These are phyloP conservation scores for Pogona vitticeps DNA, from an alignment of 2,113 vertebrate genomes.

Conservation along the genomic window DNA sequence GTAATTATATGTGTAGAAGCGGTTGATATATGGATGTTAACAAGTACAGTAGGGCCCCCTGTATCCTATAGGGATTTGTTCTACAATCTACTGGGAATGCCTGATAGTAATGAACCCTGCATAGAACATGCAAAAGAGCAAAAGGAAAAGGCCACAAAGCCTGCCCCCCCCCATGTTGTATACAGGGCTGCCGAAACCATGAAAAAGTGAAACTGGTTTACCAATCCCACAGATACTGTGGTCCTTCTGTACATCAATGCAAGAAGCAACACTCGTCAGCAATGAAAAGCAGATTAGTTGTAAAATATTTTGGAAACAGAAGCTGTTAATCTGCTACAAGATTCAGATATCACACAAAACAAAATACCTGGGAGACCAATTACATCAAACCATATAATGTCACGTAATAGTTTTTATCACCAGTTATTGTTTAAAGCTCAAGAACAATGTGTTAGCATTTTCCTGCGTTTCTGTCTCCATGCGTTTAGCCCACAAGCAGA, in stretches of 20 bases:
- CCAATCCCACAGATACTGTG: too few relatives aligned
- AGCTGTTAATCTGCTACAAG: background rate
- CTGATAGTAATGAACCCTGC: too few relatives aligned
- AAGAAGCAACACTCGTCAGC: background rate
- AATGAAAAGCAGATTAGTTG: background rate
- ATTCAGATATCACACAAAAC: background rate
- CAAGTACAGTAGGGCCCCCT: too few relatives aligned
- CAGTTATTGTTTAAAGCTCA: background rate
- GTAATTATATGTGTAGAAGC: background rate
- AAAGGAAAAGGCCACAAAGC: too few relatives aligned
- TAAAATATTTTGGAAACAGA: background rate
- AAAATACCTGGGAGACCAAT: background rate
- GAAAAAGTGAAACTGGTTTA: background rate
- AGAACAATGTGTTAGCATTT: background rate
- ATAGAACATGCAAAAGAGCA: background rate
- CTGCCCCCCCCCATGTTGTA: background rate
- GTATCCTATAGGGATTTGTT: too few relatives aligned
- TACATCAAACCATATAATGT: background rate
- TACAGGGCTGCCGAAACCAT: background rate
- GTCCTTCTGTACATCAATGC: background rate
- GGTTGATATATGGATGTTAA: too few relatives aligned
- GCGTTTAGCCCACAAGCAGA: too few relatives aligned
- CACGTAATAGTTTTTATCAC: background rate
- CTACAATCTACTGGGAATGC: too few relatives aligned
- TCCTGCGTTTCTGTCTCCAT: background rate